Base-by-base conservation (phyloP, 2,797 vertebrate genomes). In the Thunnus albacares region DNA sequence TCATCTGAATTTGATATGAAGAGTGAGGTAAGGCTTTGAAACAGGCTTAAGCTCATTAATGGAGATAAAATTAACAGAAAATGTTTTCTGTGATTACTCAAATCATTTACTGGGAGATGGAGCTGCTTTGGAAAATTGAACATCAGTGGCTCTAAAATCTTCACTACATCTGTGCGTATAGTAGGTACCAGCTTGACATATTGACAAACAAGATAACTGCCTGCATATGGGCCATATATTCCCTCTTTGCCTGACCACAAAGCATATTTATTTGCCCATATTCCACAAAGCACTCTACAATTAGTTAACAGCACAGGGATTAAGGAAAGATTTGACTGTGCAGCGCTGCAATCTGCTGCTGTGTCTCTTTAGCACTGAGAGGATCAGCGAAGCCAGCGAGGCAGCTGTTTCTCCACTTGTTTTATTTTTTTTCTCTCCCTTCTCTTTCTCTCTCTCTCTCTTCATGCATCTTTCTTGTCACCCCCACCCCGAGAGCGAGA, bases 281-380 rank as follows among this genome's bases (percentile, higher is more conserved):
- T 94, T 92, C 93, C 86, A 89, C 81, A 86, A 90, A 93, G 90
- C 86, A 66, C 90, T 87, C 80, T 83, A 91, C 91, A 94, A 93
- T 94, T 94, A 94, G 89, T 93, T 94, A 95, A 93, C 93, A 91
- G 91, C 85, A 78, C 52, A 43, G 71, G 92, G 92, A 95, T 96
- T 95, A 95, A 79, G 77, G 84, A 77, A 87, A 92, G 91, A 93
- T 94, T 94, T 92, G 88, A 91, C 87, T 86, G 90, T 73, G 87
- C 85, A 62, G 92, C 70, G 60, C 86, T 86, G 89, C 92, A 95
- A 94, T 94, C 94, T 94, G 94, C 87, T 87, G 82, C 78, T 84
- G 90, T 71, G 75, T 82, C 83, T 90, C 91, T 90, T 92, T 85
- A 85, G 80, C 86, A 86, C 87, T 85, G 84, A 91, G 90, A 90